Evolutionary conservation across 2,888 invertebrate genomes (phyloP), one percentile per base, ranked within the genome.

Genomic region (Microctonus aethiopoides): DNA sequence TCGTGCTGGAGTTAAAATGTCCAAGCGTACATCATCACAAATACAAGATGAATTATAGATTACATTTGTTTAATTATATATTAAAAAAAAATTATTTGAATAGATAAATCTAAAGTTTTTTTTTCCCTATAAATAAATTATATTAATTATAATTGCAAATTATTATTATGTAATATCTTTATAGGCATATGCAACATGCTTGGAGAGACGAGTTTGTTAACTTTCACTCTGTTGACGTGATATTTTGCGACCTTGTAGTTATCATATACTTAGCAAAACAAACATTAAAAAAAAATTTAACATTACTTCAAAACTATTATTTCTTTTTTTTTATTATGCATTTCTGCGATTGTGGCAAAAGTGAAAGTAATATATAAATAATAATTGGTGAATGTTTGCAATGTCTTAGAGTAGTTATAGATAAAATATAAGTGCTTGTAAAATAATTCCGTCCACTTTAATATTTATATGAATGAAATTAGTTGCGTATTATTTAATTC

Each of bases 1-100:
- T 72, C 73, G 73, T 34, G 72, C 65, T 22, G 70, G 57, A 0
- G 72, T 74, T 1, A 39, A 61, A 41, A 41, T 67, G 5, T 56
- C 63, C 3, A 51, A 52, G 20, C 67, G 70, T 36, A 54, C 34
- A 46, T 41, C 52, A 52, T 56, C 41, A 2, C 29, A 54, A 16
- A 4, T 20, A 7, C 41, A 41, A 39, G 61, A 61, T 20, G 56
- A 68, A 20, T 56, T 56, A 5, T 63, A 26, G 39, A 52, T 11
- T 52, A 22, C 39, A 39, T n/a, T 11, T 39, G 11, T 13, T 13
- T n/a, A n/a, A 5, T 13, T 5, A 6, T 39, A 39, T 39, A n/a
- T 13, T 13, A 6, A 39, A n/a, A 3, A 34, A 39, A n/a, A 39
- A 11, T 3, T 4, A 36, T 36, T 9, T 39, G 13, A 11, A 39